Evolutionary conservation across 2,888 invertebrate species (phyloP).

Genomic region (Protodeltote pygarga): DNA sequence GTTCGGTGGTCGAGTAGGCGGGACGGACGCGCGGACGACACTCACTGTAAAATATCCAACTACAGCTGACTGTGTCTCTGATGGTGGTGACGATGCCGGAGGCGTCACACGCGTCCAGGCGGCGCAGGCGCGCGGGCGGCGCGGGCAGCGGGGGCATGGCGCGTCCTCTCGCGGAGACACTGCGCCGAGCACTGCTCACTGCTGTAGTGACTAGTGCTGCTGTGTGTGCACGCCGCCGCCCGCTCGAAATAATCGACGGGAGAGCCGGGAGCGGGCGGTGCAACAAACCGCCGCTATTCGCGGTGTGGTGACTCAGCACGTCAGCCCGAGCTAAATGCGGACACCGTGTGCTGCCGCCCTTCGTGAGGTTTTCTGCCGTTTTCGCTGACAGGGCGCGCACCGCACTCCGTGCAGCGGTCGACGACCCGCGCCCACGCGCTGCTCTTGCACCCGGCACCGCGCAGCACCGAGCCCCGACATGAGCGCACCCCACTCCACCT

Average conservation of each 20-base stretch:
- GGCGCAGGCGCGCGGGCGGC: slow-evolving; percentile 71
- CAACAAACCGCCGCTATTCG: slow-evolving; percentile 85
- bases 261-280: slow-evolving; percentile 83
- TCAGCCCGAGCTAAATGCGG: slow-evolving; percentile 85
- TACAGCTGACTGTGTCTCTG: slow-evolving; percentile 90
- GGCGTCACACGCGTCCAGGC: slow-evolving; percentile 83
- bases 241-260: slow-evolving; percentile 80
- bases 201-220: too few relatives aligned
- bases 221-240: slow-evolving; percentile 63
- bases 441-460: slow-evolving; percentile 76
- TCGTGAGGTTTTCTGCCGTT: slow-evolving; percentile 83
- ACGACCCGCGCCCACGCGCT: slow-evolving; percentile 79
- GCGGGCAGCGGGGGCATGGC: slow-evolving; percentile 82
- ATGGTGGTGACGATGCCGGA: slow-evolving; percentile 88
- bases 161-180: slow-evolving; percentile 74
- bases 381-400: slow-evolving; percentile 78
- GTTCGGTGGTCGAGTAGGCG: slow-evolving; percentile 30
- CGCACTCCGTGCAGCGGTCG: slow-evolving; percentile 75
- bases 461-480: slow-evolving; percentile 34
- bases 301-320: slow-evolving; percentile 83
- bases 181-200: slow-evolving; percentile 80
- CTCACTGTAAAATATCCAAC: slow-evolving; percentile 93
- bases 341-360: slow-evolving; percentile 84
- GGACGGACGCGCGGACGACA: slow-evolving; percentile 66
- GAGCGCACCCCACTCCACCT: slow-evolving; percentile 23